Conservation (phyloP, 2,113 vertebrate species). For the Aplodontia rufa region DNA sequence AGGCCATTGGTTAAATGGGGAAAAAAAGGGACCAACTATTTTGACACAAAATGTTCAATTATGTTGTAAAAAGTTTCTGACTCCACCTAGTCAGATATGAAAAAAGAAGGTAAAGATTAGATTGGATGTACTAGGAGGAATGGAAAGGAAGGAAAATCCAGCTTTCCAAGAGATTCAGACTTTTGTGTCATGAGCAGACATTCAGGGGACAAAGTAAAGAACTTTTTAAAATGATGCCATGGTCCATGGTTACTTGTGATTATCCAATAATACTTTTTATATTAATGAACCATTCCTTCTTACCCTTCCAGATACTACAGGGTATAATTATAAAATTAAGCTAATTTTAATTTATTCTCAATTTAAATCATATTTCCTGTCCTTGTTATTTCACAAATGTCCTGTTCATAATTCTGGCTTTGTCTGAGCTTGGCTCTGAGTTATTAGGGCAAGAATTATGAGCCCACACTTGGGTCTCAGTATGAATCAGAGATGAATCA, state of each 20-base stretch:
- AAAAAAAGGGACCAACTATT: background rate
- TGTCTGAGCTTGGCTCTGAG: background rate
- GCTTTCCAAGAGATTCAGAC: background rate
- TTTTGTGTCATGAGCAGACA: background rate
- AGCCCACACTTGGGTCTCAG: background rate
- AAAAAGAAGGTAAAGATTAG: rapidly evolving
- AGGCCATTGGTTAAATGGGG: background rate
- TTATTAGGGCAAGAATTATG: background rate
- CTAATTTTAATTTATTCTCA: constrained; percentile 16
- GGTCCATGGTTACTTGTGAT: background rate
- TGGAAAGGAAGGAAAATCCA: background rate
- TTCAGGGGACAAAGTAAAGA: background rate
- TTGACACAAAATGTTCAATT: background rate
- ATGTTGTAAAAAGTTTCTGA: background rate
- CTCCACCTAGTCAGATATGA: rapidly evolving
- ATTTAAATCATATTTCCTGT: background rate
- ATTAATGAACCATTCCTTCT: constrained; percentile 9
- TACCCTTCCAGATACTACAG: background rate
- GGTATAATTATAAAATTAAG: constrained; percentile 15
- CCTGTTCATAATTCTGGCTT: constrained; percentile 26
- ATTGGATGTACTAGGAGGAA: background rate
- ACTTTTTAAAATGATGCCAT: background rate
- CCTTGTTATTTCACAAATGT: background rate
- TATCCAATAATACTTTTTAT: constrained; percentile 37
- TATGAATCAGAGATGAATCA: constrained; percentile 1